Evolutionary conservation across 2,797 vertebrate species (phyloP), one percentile per base, ranked within the genome.

Genomic region (Rhynchotus rufescens): DNA sequence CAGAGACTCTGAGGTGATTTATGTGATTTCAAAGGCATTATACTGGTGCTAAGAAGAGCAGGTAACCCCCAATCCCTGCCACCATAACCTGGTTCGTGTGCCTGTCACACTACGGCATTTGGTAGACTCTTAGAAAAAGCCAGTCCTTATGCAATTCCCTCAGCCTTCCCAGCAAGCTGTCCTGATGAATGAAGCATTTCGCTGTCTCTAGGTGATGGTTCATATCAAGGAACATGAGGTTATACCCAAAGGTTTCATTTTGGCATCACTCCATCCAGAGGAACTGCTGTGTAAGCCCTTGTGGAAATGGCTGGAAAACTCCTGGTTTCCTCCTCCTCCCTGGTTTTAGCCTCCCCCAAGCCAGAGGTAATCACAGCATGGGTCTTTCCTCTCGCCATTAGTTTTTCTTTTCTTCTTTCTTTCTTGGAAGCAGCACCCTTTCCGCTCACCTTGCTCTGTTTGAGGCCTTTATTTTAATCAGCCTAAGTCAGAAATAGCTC

Each of bases 331-430:
- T 6, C 22, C 54, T 72, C 23, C 16, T 22, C 45, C 42, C 7
- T 0, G 0, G 12, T n/a, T 47, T 44, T 62, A 80, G 22, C 47
- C 57, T 71, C 59, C 32, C 34, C 15, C 6, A 3, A 0, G 5
- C 74, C 1, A 1, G 19, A 87, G 72, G 59, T 62, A 20, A 56
- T 91, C 54, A 25, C 72, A 72, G 80, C 49, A 8, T 6, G 17
- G 17, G 12, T 8, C 28, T 49, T 52, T 40, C 64, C 54, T 25
- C 21, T 25, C 54, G 40, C 54, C 0, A 0, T 44, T 49, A 16
- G 8, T 40, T 30, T 59, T 72, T 45, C 7, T 23, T 86, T 86
- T 81, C 45, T 74, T 84, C 47, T 78, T 84, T 59, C 38, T 49
- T 8, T 49, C 42, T 19, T 40, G 47, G 56, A 91, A 74, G 28